These are phyloP conservation scores for Trypoxylus dichotomus DNA, from an alignment of 1,140 invertebrate genomes.

Conservation along the genomic window DNA sequence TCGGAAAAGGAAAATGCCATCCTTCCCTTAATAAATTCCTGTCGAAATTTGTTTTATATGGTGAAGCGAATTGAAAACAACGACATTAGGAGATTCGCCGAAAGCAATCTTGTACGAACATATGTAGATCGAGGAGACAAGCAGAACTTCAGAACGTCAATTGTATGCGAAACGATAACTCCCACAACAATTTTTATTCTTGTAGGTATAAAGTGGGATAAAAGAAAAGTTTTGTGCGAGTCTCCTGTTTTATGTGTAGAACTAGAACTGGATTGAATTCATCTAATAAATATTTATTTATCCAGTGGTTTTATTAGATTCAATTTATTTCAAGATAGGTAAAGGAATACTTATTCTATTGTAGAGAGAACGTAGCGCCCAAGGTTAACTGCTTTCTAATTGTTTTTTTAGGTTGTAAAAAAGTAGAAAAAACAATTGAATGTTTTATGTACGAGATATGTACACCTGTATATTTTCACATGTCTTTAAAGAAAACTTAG, in stretches of 20 bases:
- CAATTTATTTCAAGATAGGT: too few species aligned
- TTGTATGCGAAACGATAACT: background rate
- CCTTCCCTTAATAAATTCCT: constrained; percentile 21
- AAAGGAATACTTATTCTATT: too few species aligned
- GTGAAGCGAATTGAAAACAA: constrained; percentile 11
- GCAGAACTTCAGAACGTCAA: background rate
- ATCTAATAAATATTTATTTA: too few species aligned
- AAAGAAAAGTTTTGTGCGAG: background rate
- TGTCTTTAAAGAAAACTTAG: too few species aligned
- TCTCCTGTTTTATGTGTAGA: background rate
- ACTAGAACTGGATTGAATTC: background rate
- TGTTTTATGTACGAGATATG: too few species aligned
- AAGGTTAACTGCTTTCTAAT: too few species aligned
- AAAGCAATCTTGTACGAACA: constrained; percentile 22
- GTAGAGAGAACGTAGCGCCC: too few species aligned
- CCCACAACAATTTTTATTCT: background rate
- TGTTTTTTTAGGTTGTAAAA: too few species aligned
- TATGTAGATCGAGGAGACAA: background rate
- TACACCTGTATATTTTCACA: too few species aligned
- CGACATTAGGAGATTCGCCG: constrained; percentile 17
- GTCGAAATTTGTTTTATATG: constrained; percentile 20
- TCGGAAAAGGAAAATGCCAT: constrained; percentile 16
- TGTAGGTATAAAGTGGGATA: constrained; percentile 1
- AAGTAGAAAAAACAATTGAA: too few species aligned
- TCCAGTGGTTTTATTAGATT: too few species aligned